These are phyloP conservation scores for Eulithis prunata DNA, from an alignment of 2,888 invertebrate species.

Conservation along the genomic window DNA sequence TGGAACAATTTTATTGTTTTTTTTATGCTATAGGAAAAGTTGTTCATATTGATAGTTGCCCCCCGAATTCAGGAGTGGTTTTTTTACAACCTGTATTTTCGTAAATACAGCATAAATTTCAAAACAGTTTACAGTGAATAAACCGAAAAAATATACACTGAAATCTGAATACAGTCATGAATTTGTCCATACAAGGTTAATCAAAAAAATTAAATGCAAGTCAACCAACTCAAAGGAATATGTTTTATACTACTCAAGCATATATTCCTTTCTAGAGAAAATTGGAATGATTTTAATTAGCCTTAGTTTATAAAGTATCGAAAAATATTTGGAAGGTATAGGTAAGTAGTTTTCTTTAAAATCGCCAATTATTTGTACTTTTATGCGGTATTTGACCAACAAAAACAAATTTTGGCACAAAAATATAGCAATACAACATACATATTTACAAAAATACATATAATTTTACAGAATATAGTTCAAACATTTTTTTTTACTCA, in stretches of 20 bases:
- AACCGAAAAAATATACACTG: background rate
- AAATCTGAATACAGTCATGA: background rate
- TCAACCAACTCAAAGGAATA: conserved; percentile 16
- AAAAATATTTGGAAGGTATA: conserved; percentile 47
- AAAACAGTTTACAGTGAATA: background rate
- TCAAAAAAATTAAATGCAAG: conserved; percentile 23
- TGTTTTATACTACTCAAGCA: conserved; percentile 19
- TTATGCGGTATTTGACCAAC: conserved; percentile 28
- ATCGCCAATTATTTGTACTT: conserved; percentile 20
- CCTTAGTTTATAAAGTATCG: conserved; percentile 46
- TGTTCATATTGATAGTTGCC: too few relatives aligned
- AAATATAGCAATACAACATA: conserved; percentile 32
- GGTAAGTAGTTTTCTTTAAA: conserved; percentile 19
- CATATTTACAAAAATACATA: conserved; percentile 35
- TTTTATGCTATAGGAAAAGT: too few relatives aligned
- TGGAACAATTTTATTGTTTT: too few relatives aligned
- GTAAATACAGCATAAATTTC: background rate
- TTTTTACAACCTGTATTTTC: background rate
- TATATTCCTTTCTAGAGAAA: conserved; percentile 29
- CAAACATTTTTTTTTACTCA: conserved; percentile 42
- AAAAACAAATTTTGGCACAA: conserved; percentile 56
- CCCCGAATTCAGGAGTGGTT: too few relatives aligned
- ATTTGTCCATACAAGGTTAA: background rate
- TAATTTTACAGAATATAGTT: conserved; percentile 34
- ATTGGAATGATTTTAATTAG: conserved; percentile 51